Evolutionary conservation across 2,888 invertebrate genomes (phyloP).

Genomic region (Calliopum simillimum): DNA sequence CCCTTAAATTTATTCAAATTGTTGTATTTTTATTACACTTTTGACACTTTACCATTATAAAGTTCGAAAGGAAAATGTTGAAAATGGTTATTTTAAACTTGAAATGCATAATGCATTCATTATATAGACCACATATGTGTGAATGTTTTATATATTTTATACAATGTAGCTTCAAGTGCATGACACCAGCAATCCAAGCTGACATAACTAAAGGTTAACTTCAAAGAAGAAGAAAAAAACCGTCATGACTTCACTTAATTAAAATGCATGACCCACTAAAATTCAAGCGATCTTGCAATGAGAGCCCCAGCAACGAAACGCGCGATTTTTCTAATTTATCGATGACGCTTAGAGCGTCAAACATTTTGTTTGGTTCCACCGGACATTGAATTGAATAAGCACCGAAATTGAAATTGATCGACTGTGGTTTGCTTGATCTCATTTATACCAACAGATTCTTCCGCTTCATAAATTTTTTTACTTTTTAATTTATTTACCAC

Average conservation of each 20-base stretch:
- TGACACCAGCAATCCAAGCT: too few species aligned
- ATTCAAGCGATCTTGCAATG: neutral
- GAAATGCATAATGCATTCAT: too few species aligned
- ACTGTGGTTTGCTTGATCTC: neutral
- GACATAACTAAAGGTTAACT: slow-evolving; percentile 17
- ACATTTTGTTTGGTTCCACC: too few species aligned
- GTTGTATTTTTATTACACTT: too few species aligned
- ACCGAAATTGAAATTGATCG: neutral
- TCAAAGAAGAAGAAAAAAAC: neutral
- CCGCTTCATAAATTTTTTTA: neutral
- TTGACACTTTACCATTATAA: too few species aligned
- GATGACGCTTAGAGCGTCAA: too few species aligned
- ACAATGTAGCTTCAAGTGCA: too few species aligned
- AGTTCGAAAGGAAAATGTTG: too few species aligned
- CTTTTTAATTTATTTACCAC: neutral
- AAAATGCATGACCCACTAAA: slow-evolving; percentile 26
- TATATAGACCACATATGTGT: too few species aligned
- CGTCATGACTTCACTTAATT: neutral
- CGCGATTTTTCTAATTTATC: neutral
- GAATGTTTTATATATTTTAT: too few species aligned
- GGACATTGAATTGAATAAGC: neutral
- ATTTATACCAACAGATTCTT: slow-evolving; percentile 9
- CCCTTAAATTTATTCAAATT: too few species aligned
- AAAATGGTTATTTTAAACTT: too few species aligned
- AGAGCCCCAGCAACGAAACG: neutral